Percentiles rank a stretch among this genome's conserved stretches.
Conservation (phyloP, 2,113 vertebrate genomes). For the Entosphenus tridentatus region DNA sequence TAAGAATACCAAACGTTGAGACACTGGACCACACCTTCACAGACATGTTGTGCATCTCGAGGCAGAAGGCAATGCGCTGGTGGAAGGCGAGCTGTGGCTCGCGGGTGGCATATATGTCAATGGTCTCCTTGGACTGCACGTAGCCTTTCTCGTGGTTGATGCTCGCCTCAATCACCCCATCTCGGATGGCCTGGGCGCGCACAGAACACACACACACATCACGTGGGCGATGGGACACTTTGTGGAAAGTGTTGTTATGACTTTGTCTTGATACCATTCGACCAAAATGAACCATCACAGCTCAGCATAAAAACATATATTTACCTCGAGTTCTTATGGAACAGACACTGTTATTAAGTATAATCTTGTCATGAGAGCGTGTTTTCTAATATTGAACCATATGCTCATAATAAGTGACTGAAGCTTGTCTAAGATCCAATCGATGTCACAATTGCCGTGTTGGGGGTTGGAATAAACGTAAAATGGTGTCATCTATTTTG, state of each 20-base stretch:
- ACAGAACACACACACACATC: background rate
- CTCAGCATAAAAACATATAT: no score
- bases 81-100: conserved; percentile 93
- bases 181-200: conserved; percentile 55
- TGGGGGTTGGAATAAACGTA: no score
- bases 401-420: no score
- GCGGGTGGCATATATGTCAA: conserved; percentile 78
- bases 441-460: no score
- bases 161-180: conserved; percentile 85
- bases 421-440: no score
- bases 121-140: conserved; percentile 88
- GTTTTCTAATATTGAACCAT: no score
- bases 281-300: no score
- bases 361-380: no score
- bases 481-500: no score
- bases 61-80: conserved; percentile 90
- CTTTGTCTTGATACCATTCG: background rate
- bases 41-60: conserved; percentile 98
- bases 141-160: conserved; percentile 96
- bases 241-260: background rate
- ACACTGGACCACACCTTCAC: conserved; percentile 48
- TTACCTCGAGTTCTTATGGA: no score
- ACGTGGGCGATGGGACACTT: background rate
- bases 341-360: no score
- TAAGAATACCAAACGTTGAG: background rate